Evolutionary conservation across 92 coral and sea anemone species (phyloP), one percentile per base, ranked within the genome.

Genomic region (Porites evermanni): DNA sequence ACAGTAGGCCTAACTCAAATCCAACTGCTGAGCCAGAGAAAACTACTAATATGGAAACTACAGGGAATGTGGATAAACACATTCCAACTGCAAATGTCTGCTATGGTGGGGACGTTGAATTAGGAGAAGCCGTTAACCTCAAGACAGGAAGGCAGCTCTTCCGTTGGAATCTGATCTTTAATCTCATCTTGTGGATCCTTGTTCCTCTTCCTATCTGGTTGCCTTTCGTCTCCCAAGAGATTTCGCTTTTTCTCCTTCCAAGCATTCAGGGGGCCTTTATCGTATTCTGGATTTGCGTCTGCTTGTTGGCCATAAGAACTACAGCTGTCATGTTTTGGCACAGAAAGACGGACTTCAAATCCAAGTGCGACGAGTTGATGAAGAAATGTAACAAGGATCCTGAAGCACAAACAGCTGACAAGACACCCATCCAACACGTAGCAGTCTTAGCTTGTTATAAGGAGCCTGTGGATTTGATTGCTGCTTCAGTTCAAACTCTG

Each of bases 91-190:
- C 14, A 56, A 56, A 56, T 14, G 13, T 56, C 61, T 8, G 61
- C 4, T 10, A 12, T 14, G 61, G 61, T 11, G 61, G 61, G 16
- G 61, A 56, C 61, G 61, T 56, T 56, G 61, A 56, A 56, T 56
- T 56, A 10, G 61, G 61, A 56, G 61, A 56, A 56, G 17, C 61
- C 12, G 61, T 56, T 11, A 56, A 14, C 16, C 61, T 11, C 26
- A 71, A 71, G 53, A 23, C 75, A 20, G 75, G 75, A 16, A 38
- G 53, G 53, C 75, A 71, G 53, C 8, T 38, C 16, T 52, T 71
- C 17, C 75, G 75, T 10, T 71, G 75, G 75, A 71, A 71, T 71
- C 17, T 71, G 44, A 14, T 71, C 8, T 23, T 71, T 18, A 71
- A 71, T 71, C 19, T 52, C 24, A 16, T 23, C 11, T 29, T 71